A percentile compares a stretch with the other conserved stretches of the same genome.
Conservation (phyloP, 2,797 vertebrate genomes). For the Sebastes iracundus region DNA sequence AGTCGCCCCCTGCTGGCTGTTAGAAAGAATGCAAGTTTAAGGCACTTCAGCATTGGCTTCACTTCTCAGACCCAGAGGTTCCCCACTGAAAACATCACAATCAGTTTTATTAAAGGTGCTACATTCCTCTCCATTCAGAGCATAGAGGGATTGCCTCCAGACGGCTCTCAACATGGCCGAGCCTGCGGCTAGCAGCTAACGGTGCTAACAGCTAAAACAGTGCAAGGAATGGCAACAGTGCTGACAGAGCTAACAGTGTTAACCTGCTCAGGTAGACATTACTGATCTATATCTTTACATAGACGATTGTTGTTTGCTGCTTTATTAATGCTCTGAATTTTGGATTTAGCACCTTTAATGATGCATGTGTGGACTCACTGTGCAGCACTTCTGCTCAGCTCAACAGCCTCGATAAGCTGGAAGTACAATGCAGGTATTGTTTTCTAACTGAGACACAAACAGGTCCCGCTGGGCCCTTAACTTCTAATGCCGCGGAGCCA, state of each 20-base stretch:
- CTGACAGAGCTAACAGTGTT: no score
- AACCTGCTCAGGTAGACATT: no score
- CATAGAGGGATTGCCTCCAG: background rate
- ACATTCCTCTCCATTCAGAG: no score
- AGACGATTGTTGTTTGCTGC: background rate
- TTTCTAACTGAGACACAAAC: conserved; percentile 67
- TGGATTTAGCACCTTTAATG: background rate
- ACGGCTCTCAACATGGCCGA: no score
- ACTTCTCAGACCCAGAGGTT: no score
- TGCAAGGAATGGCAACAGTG: no score
- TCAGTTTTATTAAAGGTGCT: background rate
- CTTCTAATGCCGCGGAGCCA: conserved; percentile 45
- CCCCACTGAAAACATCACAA: background rate
- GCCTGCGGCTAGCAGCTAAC: no score
- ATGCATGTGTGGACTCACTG: background rate
- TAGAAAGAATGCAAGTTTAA: no score
- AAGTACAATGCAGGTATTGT: conserved; percentile 65
- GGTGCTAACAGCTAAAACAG: no score
- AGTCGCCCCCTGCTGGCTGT: no score
- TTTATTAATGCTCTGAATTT: background rate
- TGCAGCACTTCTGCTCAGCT: conserved; percentile 34
- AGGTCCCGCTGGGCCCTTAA: conserved; percentile 52
- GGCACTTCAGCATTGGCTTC: no score
- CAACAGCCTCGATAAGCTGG: conserved; percentile 51
- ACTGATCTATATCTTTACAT: background rate